Evolutionary conservation across 2,888 invertebrate species (phyloP).

Genomic region (Macrosiphum euphorbiae): DNA sequence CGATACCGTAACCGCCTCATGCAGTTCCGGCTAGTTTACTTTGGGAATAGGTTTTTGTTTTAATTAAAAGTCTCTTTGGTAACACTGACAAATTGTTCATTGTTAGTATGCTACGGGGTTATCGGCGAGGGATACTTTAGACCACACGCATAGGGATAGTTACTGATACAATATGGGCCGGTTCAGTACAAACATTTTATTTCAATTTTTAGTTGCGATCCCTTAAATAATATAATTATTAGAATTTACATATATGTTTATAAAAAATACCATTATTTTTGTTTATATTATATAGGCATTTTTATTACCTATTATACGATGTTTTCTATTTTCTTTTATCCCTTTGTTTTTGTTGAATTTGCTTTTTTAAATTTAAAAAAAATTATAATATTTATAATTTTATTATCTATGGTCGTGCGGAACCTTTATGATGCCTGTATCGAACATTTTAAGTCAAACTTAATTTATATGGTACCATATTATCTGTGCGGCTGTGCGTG

Average conservation of each 20-base stretch:
- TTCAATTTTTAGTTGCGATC: background rate
- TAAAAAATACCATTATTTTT: background rate
- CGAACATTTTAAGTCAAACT: too few relatives aligned
- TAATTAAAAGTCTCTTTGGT: conserved; percentile 48
- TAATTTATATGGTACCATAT: background rate
- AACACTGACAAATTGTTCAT: conserved; percentile 44
- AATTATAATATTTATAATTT: too few relatives aligned
- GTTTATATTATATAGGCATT: too few relatives aligned
- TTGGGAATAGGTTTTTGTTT: conserved; percentile 29
- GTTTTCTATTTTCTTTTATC: too few relatives aligned
- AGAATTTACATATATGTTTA: background rate
- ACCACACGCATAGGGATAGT: conserved; percentile 26
- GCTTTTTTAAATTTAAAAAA: too few relatives aligned
- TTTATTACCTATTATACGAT: too few relatives aligned
- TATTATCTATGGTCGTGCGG: too few relatives aligned
- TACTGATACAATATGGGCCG: background rate
- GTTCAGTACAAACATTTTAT: background rate
- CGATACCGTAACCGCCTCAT: background rate
- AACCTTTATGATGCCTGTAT: too few relatives aligned
- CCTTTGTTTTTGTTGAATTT: too few relatives aligned
- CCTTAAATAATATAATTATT: background rate
- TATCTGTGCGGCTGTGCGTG: background rate
- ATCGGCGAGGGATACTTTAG: conserved; percentile 2
- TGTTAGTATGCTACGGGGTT: conserved; percentile 21
- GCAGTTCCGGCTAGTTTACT: conserved; percentile 36